Percentiles rank a stretch among this genome's conserved stretches.
These are phyloP conservation scores for Sinocyclocheilus anophthalmus DNA, from an alignment of 2,113 vertebrate genomes.

Conservation along the genomic window DNA sequence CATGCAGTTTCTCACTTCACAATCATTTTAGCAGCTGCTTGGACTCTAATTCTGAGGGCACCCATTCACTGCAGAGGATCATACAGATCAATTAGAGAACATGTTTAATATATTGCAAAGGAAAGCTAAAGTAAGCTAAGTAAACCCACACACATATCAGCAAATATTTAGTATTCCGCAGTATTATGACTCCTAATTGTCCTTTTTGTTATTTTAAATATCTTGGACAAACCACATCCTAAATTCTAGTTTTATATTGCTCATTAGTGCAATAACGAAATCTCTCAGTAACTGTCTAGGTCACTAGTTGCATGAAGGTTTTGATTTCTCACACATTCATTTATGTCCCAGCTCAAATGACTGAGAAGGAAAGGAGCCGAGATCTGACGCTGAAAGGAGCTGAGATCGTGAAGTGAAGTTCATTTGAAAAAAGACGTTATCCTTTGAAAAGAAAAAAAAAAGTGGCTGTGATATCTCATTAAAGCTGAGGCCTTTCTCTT, in stretches of 20 bases:
- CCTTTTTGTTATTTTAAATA: not conserved
- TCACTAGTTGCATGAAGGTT: not conserved
- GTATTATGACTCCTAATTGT: not conserved
- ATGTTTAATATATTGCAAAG: not conserved
- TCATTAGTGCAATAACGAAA: not conserved
- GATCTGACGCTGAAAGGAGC: no score
- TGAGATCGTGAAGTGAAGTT: no score
- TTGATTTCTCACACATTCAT: not conserved
- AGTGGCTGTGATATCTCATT: slow-evolving; percentile 9
- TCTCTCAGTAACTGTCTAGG: not conserved
- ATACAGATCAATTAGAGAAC: not conserved
- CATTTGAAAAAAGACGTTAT: no score
- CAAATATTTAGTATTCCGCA: not conserved
- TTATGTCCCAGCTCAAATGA: not conserved
- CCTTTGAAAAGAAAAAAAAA: not conserved
- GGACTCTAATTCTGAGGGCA: not conserved
- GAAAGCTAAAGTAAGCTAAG: not conserved
- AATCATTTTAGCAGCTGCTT: not conserved
- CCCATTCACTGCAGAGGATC: not conserved
- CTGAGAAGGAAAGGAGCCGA: not conserved
- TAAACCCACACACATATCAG: not conserved
- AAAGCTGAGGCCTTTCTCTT: slow-evolving; percentile 9
- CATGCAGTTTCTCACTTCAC: no score
- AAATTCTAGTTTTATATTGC: not conserved
- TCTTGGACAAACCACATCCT: not conserved